Base-by-base conservation (phyloP, 2,797 vertebrate genomes). In the Loris lydekkerianus region DNA sequence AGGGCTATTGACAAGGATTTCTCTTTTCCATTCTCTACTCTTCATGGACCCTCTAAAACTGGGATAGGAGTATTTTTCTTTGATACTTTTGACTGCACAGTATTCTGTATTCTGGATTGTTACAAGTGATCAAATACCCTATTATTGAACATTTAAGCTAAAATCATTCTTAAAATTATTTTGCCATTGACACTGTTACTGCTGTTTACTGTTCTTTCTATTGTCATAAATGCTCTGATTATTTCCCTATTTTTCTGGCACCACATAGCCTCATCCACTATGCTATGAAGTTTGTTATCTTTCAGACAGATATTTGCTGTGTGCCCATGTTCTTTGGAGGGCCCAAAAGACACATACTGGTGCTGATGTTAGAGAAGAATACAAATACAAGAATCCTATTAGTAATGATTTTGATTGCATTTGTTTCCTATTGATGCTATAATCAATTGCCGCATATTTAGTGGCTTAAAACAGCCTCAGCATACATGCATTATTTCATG, bases 161-260 rank as follows among this genome's bases (percentile, higher is more conserved):
- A 80, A 94, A 83, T 69, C n/a, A 78, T 20, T 86, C 46, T 82
- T 80, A 72, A 72, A 83, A 78, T 69, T 70, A 27, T 46, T 86
- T 46, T 56, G 43, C 40, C 1, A 67, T n/a, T 69, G 63, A 20
- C 8, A 61, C 11, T 80, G 34, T 81, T 34, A 29, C 49, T 70
- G 14, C 18, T 86, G 72, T 53, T 43, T 65, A 29, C 20, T 58
- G 17, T 61, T 46, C 83, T 21, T 34, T 77, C 72, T 65, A 72
- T 56, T 60, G 5, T 53, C 29, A 67, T 31, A 17, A 84, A 49
- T 60, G 77, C 21, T 40, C 40, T 37, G 49, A 72, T 92, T 75
- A n/a, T 84, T 61, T 49, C 60, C 31, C 63, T 60, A n/a, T 90
- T 75, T 43, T 87, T 67, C 34, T 73, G n/a, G 81, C 31, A 56